Conservation (phyloP, 2,113 vertebrate species). For the Hylia prasina region DNA sequence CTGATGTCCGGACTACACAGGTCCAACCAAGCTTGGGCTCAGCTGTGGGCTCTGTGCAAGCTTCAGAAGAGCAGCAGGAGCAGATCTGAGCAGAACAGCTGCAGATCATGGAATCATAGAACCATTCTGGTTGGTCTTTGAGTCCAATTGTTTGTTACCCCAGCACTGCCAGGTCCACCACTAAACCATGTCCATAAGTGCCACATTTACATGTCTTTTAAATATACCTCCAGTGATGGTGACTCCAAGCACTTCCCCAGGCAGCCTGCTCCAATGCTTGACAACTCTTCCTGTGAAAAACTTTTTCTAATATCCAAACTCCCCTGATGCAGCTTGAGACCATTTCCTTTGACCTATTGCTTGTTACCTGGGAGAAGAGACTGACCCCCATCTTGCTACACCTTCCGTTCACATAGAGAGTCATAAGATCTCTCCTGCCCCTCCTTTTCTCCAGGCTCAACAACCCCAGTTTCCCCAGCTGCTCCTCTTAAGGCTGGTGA, state of each 20-base stretch:
- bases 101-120: not conserved
- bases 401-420: not conserved
- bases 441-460: not conserved
- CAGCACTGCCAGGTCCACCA: not conserved
- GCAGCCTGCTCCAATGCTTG: not conserved
- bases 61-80: not conserved
- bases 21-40: rapidly evolving
- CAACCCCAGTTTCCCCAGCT: not conserved
- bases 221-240: not conserved
- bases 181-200: not conserved
- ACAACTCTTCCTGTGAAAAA: not conserved
- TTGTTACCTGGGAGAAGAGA: not conserved
- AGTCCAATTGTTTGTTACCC: not conserved
- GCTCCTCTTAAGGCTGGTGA: not conserved
- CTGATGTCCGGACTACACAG: not conserved
- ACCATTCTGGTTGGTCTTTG: not conserved
- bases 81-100: not conserved
- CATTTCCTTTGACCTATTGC: not conserved
- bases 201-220: not conserved
- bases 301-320: not conserved
- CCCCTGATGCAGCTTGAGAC: not conserved
- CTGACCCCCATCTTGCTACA: rapidly evolving
- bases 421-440: rapidly evolving
- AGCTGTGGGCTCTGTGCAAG: not conserved
- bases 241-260: not conserved